Evolutionary conservation across 2,113 vertebrate species (phyloP).

Genomic region (Lontra canadensis): DNA sequence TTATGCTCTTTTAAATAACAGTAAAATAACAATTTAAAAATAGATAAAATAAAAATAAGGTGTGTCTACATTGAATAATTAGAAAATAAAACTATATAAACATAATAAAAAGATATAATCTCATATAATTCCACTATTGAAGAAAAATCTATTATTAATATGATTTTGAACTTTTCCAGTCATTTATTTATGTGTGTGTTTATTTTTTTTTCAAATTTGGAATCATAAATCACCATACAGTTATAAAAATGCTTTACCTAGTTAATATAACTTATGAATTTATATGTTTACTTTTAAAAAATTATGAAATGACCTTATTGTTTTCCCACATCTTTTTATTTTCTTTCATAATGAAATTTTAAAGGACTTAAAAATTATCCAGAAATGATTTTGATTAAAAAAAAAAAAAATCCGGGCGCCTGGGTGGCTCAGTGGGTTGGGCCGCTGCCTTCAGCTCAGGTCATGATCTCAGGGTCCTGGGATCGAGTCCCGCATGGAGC

Average conservation of each 20-base stretch:
- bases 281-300: not conserved
- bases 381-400: not conserved
- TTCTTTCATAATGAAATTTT: not conserved
- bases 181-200: not conserved
- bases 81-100: not conserved
- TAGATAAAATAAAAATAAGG: not conserved
- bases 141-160: not conserved
- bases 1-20: not conserved
- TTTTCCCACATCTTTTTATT: not conserved
- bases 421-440: too few relatives aligned
- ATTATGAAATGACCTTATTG: not conserved
- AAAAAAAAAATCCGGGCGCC: too few relatives aligned
- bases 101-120: not conserved
- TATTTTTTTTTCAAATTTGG: not conserved
- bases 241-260: not conserved
- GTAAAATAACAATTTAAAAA: not conserved
- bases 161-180: not conserved
- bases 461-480: too few relatives aligned
- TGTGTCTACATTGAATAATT: not conserved
- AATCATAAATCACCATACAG: not conserved
- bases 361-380: not conserved
- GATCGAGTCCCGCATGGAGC: too few relatives aligned
- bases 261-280: not conserved
- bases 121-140: not conserved
- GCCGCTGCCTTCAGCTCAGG: too few relatives aligned